Base-by-base conservation (phyloP, 37 sponge, comb jelly and placozoan genomes). In the Oopsacas minuta region DNA sequence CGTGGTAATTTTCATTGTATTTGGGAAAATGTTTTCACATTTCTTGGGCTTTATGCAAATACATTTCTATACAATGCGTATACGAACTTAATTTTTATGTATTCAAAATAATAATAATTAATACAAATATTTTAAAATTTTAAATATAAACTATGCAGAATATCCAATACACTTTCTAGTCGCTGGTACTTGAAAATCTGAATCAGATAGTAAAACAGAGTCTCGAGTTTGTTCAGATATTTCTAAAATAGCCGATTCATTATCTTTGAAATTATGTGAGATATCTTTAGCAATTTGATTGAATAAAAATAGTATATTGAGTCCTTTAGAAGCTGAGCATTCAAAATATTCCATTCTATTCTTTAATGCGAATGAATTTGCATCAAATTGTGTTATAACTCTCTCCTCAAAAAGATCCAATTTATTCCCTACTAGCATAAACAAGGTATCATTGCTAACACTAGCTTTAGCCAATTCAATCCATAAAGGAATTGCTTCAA, bases 251-350 rank as follows among this genome's bases (percentile, higher is more conserved):
- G 49, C 15, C 49, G 49, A 42, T 42, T 42, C 49, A 42, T 42
- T n/a, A 25, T 12, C 22, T 61, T 12, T 61, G 30, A 61, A 61
- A 3, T 61, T 25, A 12, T 61, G 28, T 32, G 75, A 61, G 75
- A 61, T 25, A 61, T 61, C 75, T 61, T 61, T 61, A 7, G 75
- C 75, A n/a, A 61, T 61, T 61, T 61, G 75, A 12, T 61, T 61
- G 75, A 61, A 61, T 61, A 61, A n/a, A 61, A 61, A 61, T 61
- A 61, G 30, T 10, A 61, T 12, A n/a, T 61, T 61, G 28, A 61
- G 30, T 20, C 75, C 75, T n/a, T 61, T 61, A 61, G 1, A n/a
- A 61, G 75, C 75, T 25, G 75, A 61, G 28, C 75, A 61, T 61
- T 61, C 75, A 61, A 61, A 61, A 12, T 61, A 61, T n/a, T 61